Evolutionary conservation across 1,140 invertebrate species (phyloP), one percentile per base, ranked within the genome.

Genomic region (Magallana ariakensis): DNA sequence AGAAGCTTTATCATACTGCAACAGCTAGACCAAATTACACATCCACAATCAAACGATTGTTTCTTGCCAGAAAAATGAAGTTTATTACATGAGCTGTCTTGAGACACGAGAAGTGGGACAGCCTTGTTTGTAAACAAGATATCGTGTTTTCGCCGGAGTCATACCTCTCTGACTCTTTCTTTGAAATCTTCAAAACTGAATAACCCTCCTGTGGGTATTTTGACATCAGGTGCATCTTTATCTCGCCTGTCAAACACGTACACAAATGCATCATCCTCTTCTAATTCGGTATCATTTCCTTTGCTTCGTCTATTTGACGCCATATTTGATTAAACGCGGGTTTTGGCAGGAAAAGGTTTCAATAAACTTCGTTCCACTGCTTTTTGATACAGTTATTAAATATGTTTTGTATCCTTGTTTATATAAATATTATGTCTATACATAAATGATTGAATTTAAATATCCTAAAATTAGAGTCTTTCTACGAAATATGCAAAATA

Each of bases 241-340:
- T 91, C 87, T 84, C 93, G 70, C 26, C 93, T 90, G 88, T 94
- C 93, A 90, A 91, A 93, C 19, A 94, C 89, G 87, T 90, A 94
- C 88, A 94, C 92, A 91, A 92, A 92, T 54, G 89, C 90, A 89
- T 92, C 91, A 22, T 92, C 92, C 7, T 92, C 90, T 46, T 91
- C 91, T 11, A 88, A 83, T 58, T 89, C 33, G 26, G 88, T 26
- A 57, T 85, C 90, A 53, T 81, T 87, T 80, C 89, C 83, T 53
- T 86, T 89, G 83, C 87, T 86, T 84, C 66, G 83, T 55, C 85
- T 86, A 56, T 66, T 81, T 56, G 87, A 70, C 80, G 87, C 87
- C 87, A 88, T 88, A 26, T 56, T 84, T 54, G 53, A 58, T 84
- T 58, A 33, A 84, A 58, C 55, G 57, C 82, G 82, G 53, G 82